Conservation (phyloP, 2,113 vertebrate genomes). For the Coryphaenoides rupestris region DNA sequence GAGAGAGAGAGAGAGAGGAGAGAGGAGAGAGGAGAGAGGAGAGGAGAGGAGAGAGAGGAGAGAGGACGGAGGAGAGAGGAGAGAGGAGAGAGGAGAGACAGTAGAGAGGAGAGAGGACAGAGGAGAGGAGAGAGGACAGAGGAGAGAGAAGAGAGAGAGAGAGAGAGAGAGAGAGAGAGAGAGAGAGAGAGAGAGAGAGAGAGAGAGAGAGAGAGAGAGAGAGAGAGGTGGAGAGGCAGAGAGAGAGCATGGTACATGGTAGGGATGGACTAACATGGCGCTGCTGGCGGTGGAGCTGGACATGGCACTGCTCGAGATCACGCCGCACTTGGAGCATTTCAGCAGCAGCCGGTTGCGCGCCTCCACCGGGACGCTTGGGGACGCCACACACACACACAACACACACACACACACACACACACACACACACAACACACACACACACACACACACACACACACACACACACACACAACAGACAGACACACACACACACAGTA, state of each 20-base stretch:
- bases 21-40: too few relatives aligned
- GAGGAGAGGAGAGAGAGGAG: too few relatives aligned
- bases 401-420: conserved; percentile 5
- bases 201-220: background rate
- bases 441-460: too few relatives aligned
- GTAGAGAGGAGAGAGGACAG: too few relatives aligned
- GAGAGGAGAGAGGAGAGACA: too few relatives aligned
- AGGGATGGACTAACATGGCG: conserved; percentile 88
- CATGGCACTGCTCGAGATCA: conserved; percentile 89
- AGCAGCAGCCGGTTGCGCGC: conserved; percentile 88
- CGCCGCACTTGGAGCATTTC: conserved; percentile 97
- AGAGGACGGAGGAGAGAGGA: too few relatives aligned
- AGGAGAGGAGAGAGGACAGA: too few relatives aligned
- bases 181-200: conserved; percentile 6
- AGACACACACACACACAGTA: conserved; percentile 8
- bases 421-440: too few relatives aligned
- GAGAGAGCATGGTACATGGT: conserved; percentile 27
- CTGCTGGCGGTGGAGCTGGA: conserved; percentile 90
- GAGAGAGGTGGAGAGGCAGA: background rate
- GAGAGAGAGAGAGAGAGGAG: too few relatives aligned
- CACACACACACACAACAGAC: too few relatives aligned
- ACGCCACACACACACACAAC: conserved; percentile 33
- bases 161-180: conserved; percentile 20
- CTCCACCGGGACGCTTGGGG: conserved; percentile 74
- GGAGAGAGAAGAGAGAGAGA: too few relatives aligned